Conservation (phyloP, 2,888 invertebrate genomes). For the Dasypolia templi region DNA sequence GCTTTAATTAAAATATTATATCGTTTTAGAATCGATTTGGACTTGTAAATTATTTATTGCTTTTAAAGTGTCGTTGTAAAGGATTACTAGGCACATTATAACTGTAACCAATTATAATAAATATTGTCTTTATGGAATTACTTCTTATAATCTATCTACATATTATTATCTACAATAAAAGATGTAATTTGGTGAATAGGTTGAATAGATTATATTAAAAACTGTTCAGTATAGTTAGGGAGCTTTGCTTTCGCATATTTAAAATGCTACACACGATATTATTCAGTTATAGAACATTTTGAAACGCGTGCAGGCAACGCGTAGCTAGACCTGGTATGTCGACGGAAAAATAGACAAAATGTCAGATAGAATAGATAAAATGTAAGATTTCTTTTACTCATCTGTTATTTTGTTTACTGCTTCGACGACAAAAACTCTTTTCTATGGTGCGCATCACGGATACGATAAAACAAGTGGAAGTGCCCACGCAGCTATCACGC, state of each 20-base stretch:
- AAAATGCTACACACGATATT: too few species aligned
- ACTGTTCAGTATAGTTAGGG: slow-evolving; percentile 16
- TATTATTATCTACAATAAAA: neutral
- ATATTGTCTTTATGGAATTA: neutral
- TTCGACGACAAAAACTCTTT: too few species aligned
- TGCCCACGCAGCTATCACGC: too few species aligned
- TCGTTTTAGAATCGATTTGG: neutral
- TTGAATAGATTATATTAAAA: slow-evolving; percentile 9
- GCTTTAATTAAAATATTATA: neutral
- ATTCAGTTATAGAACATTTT: too few species aligned
- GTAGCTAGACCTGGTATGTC: too few species aligned
- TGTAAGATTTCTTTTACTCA: too few species aligned
- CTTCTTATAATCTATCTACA: slow-evolving; percentile 16
- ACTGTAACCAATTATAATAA: slow-evolving; percentile 1
- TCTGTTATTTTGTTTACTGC: too few species aligned
- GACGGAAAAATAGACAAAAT: too few species aligned
- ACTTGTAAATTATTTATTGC: neutral
- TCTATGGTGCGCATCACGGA: too few species aligned
- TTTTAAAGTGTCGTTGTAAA: neutral
- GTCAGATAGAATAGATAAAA: too few species aligned
- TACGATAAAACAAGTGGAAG: too few species aligned
- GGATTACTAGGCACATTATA: slow-evolving; percentile 3
- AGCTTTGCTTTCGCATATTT: neutral
- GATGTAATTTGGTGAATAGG: slow-evolving; percentile 20
- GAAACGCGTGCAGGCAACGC: too few species aligned